Conservation (phyloP, 2,888 invertebrate species). For the Aelia acuminata region DNA sequence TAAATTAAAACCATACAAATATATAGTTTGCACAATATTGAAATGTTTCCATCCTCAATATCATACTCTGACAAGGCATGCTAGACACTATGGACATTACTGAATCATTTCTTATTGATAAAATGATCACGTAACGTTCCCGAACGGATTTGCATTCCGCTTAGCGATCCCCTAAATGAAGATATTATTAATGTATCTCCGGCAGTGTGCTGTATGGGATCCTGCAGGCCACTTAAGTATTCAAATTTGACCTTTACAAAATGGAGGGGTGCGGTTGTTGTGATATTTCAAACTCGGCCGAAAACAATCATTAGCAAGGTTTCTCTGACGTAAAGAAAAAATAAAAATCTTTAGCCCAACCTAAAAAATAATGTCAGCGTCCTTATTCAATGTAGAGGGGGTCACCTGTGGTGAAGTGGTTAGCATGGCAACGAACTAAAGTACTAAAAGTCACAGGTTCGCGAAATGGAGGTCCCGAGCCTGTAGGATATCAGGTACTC, state of each 20-base stretch:
- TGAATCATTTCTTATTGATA: too few relatives aligned
- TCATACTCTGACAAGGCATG: too few relatives aligned
- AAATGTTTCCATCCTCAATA: too few relatives aligned
- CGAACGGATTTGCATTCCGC: neutral
- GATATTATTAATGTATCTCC: neutral
- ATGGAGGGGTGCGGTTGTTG: constrained; percentile 23
- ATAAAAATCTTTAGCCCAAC: neutral
- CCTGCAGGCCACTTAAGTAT: constrained; percentile 10
- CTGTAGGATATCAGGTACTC: too few relatives aligned
- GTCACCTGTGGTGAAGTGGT: too few relatives aligned
- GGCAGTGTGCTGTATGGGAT: neutral
- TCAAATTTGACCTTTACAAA: constrained; percentile 50
- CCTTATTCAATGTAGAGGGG: neutral
- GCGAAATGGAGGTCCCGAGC: too few relatives aligned
- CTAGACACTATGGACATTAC: too few relatives aligned
- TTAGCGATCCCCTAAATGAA: neutral
- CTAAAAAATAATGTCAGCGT: neutral
- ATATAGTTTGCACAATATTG: too few relatives aligned
- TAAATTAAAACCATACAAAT: too few relatives aligned
- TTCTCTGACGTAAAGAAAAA: neutral
- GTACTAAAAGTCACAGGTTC: too few relatives aligned
- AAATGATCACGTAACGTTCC: neutral
- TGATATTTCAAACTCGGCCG: constrained; percentile 52
- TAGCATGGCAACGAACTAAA: too few relatives aligned
- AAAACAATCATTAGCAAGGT: constrained; percentile 51